phyloP scores from a whole-genome alignment of 30 jellyfish, hydroid and myxozoan species.

The Aurelia aurita region DNA sequence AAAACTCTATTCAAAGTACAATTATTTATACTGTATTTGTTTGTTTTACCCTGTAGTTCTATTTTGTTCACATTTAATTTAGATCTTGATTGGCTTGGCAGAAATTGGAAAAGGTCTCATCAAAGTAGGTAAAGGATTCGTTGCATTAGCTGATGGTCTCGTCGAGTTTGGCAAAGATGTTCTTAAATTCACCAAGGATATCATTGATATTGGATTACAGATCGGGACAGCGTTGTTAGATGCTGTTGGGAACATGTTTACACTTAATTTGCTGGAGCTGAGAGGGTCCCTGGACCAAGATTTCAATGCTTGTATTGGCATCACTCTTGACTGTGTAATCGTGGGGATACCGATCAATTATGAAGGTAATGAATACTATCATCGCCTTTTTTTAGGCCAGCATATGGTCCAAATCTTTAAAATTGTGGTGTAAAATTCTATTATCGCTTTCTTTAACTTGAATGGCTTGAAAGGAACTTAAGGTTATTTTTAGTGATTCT shows the following conservation, averaged over 20 bases:
- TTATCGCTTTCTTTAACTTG: too few relatives aligned
- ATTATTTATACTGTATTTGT: too few relatives aligned
- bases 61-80: background rate
- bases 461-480: too few relatives aligned
- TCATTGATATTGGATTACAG: conserved; percentile 48
- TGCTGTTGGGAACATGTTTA: conserved; percentile 18
- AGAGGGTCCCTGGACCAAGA: conserved; percentile 39
- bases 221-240: conserved; percentile 32
- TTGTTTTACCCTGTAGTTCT: background rate
- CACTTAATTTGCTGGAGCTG: conserved; percentile 17
- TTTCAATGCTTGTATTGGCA: conserved; percentile 64
- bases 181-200: conserved; percentile 8
- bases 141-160: conserved; percentile 18
- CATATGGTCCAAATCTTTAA: too few relatives aligned
- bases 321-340: conserved; percentile 30
- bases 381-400: too few relatives aligned
- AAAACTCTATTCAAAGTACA: too few relatives aligned
- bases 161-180: conserved; percentile 53
- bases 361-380: too few relatives aligned
- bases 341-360: conserved; percentile 34
- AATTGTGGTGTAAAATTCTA: too few relatives aligned
- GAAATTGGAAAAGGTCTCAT: conserved; percentile 55
- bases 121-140: conserved; percentile 57
- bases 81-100: conserved; percentile 56
- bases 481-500: too few relatives aligned